A percentile compares a stretch with the other conserved stretches of the same genome.
These are phyloP conservation scores for Phymanthus crucifer DNA, from an alignment of 92 coral and sea anemone genomes.

Conservation along the genomic window DNA sequence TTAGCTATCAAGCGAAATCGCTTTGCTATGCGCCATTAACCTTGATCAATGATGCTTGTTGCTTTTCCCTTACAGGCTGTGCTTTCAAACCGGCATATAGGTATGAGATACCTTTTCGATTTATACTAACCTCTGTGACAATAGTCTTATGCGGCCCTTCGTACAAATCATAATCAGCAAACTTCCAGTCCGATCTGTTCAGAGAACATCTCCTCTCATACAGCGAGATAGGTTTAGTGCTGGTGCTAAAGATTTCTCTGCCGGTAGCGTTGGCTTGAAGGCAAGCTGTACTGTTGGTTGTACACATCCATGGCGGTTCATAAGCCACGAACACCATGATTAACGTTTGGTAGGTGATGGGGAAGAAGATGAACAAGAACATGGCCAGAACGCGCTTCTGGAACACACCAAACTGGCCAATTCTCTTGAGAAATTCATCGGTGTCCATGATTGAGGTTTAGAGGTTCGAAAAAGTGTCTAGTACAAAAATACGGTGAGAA, in stretches of 20 bases:
- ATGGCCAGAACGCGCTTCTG: constrained; percentile 77
- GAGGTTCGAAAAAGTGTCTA: too few species aligned
- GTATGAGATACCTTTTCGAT: too few species aligned
- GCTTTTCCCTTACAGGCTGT: too few species aligned
- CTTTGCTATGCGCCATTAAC: too few species aligned
- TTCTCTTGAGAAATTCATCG: constrained; percentile 62
- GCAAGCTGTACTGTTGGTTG: constrained; percentile 63
- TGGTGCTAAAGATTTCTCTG: constrained; percentile 60
- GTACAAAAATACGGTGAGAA: too few species aligned
- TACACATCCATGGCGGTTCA: constrained; percentile 95
- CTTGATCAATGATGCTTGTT: too few species aligned
- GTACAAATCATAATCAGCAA: constrained; percentile 61
- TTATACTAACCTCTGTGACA: constrained; percentile 70
- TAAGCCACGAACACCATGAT: constrained; percentile 90
- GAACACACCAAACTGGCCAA: constrained; percentile 88
- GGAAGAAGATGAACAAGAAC: constrained; percentile 77
- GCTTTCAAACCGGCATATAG: neutral
- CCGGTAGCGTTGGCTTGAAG: constrained; percentile 49
- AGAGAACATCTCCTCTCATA: constrained; percentile 69
- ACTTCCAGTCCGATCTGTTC: constrained; percentile 76
- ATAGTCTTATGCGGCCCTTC: constrained; percentile 83
- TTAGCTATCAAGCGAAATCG: too few species aligned
- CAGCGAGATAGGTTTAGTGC: constrained; percentile 50
- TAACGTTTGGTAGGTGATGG: constrained; percentile 81
- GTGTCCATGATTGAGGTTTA: constrained; percentile 46